phyloP scores from a whole-genome alignment of 2,113 vertebrate species.

The Poeciliopsis turrubarensis region DNA sequence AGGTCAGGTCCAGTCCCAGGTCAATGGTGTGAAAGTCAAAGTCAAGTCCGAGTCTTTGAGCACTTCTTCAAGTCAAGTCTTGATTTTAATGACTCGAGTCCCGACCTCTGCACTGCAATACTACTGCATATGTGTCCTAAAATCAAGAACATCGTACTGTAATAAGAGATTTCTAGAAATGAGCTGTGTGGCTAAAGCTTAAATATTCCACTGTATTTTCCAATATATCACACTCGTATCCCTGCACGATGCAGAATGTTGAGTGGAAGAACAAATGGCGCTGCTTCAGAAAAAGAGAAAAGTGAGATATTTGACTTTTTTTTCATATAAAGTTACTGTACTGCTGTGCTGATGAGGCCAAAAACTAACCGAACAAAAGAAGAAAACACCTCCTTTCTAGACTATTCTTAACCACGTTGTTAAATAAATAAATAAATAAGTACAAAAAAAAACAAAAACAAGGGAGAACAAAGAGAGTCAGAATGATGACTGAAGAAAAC shows the following conservation, averaged over 20 bases:
- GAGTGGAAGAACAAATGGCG: neutral
- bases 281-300: neutral
- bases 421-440: neutral
- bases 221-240: neutral
- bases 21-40: too few species aligned
- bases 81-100: too few species aligned
- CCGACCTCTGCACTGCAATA: too few species aligned
- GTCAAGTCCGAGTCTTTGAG: too few species aligned
- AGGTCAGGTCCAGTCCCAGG: too few species aligned
- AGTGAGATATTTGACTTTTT: neutral
- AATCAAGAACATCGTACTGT: neutral
- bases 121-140: neutral
- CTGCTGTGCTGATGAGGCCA: neutral
- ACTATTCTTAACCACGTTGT: neutral
- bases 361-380: neutral
- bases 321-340: neutral
- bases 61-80: too few species aligned
- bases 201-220: too few species aligned
- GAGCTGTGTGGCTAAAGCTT: too few species aligned
- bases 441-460: neutral
- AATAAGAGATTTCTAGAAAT: neutral
- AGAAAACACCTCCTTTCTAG: neutral
- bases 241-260: neutral
- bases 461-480: neutral
- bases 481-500: slow-evolving; percentile 9